phyloP scores from a whole-genome alignment of 2,797 vertebrate genomes.

The Acrocephalus scirpaceus region DNA sequence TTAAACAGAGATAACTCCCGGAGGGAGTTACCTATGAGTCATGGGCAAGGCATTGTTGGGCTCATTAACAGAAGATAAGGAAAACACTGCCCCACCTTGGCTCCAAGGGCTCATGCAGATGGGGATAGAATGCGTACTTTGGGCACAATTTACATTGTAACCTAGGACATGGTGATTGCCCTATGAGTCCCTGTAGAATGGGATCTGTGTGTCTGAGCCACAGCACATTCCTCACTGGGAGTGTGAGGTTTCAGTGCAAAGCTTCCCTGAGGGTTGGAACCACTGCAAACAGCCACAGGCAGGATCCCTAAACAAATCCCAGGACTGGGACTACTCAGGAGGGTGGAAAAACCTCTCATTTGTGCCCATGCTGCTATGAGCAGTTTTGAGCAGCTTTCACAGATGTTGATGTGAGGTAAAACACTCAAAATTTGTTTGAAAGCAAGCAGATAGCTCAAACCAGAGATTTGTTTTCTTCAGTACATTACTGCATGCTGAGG shows the following conservation, averaged over 20 bases:
- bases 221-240: background rate
- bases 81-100: too few relatives aligned
- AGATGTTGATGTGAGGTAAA: background rate
- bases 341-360: background rate
- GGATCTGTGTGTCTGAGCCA: background rate
- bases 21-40: too few relatives aligned
- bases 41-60: too few relatives aligned
- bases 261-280: background rate
- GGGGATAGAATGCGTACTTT: too few relatives aligned
- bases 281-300: background rate
- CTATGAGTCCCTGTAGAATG: accelerated
- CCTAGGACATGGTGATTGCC: background rate
- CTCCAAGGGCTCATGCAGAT: too few relatives aligned
- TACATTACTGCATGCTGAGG: background rate
- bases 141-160: too few relatives aligned
- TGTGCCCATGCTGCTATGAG: background rate
- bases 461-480: background rate
- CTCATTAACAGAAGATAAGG: too few relatives aligned
- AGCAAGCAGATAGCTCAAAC: background rate
- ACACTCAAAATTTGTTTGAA: background rate
- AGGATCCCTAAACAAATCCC: background rate
- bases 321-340: background rate
- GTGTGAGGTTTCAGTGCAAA: background rate
- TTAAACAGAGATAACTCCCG: too few relatives aligned
- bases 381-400: background rate